Evolutionary conservation across 2,888 invertebrate species (phyloP), one percentile per base, ranked within the genome.

Genomic region (Leptothorax acervorum): DNA sequence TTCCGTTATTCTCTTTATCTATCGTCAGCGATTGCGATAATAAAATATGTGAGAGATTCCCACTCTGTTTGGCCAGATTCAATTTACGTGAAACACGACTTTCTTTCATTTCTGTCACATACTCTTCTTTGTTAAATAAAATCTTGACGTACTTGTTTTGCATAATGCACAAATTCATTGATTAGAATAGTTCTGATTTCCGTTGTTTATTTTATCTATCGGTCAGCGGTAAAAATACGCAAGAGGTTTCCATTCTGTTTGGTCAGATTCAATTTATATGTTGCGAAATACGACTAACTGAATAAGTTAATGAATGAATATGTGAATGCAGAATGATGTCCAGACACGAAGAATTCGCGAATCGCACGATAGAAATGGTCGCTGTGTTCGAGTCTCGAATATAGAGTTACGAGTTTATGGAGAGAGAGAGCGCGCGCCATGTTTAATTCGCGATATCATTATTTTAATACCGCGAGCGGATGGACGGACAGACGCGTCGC

Each of bases 361-460:
- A 73, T 48, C 48, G 48, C n/a, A 23, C 51, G 82, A 74, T 28
- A 45, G 42, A 15, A 31, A 66, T n/a, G 60, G 15, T 18, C 15
- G 53, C 31, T 31, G n/a, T 57, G 6, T 45, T 45, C 45, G 53
- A 65, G 45, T 23, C 35, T 23, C 39, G 51, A 42, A 6, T 39
- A 23, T 55, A 31, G 76, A 83, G 51, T 83, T 78, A 68, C 66
- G 68, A 63, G 71, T n/a, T 62, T 63, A 31, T 42, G 31, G n/a
- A 53, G 65, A 65, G 65, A 60, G 71, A 71, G 35, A n/a, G 35
- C 15, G 57, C 35, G 55, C 35, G 74, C 11, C 39, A 79, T 79
- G 57, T 81, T 81, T 81, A 73, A 81, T 81, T 60, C 48, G 79
- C 79, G 79, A 81, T 73, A 60, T 81, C 79, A 81, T 79, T 70